Evolutionary conservation across 92 coral and sea anemone species (phyloP).

Genomic region (Montipora capitata): DNA sequence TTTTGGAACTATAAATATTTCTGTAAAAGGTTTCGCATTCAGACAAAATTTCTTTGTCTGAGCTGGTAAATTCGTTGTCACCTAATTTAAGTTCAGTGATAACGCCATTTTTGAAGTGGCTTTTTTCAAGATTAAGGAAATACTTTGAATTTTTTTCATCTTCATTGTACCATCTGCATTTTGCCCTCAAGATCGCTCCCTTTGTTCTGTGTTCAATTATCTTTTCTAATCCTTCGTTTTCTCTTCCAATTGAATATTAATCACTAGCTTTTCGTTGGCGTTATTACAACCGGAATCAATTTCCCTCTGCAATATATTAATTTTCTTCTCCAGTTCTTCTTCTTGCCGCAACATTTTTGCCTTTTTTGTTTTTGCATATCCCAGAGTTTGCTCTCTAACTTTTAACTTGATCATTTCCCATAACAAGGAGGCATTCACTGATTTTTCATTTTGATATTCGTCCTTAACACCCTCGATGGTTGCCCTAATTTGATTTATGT

Average conservation of each 20-base stretch:
- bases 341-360: slow-evolving; percentile 6
- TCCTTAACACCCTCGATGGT: slow-evolving; percentile 7
- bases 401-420: slow-evolving; percentile 47
- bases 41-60: slow-evolving; percentile 46
- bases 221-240: slow-evolving; percentile 26
- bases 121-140: too few species aligned
- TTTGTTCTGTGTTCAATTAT: slow-evolving; percentile 39
- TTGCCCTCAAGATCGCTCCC: slow-evolving; percentile 32
- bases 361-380: slow-evolving; percentile 32
- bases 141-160: too few species aligned
- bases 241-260: neutral
- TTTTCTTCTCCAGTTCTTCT: slow-evolving; percentile 9
- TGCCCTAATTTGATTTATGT: slow-evolving; percentile 37
- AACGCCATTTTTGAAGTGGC: neutral
- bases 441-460: slow-evolving; percentile 8
- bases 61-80: neutral
- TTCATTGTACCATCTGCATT: too few species aligned
- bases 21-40: slow-evolving; percentile 38
- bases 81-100: slow-evolving; percentile 33
- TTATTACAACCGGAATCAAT: neutral
- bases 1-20: slow-evolving; percentile 24
- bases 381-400: slow-evolving; percentile 6
- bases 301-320: slow-evolving; percentile 1
- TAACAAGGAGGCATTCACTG: neutral
- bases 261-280: neutral